Evolutionary conservation across 2,888 invertebrate genomes (phyloP).

Genomic region (Ichneumon xanthorius): DNA sequence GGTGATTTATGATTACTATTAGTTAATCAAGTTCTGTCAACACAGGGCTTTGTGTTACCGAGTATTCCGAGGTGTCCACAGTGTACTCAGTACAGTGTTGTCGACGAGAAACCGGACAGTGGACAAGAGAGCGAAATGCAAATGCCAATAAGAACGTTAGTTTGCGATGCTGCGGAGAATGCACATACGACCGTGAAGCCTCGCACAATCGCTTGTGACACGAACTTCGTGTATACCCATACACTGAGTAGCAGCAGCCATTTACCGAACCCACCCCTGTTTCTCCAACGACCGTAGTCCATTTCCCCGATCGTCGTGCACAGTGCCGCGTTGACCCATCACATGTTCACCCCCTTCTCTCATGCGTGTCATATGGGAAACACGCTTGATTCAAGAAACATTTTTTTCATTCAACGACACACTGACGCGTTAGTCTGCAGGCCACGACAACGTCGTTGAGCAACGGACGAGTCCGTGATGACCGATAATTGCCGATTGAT

Average conservation of each 20-base stretch:
- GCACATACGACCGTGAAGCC: slow-evolving; percentile 54
- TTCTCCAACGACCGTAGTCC: slow-evolving; percentile 54
- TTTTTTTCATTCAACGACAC: slow-evolving; percentile 31
- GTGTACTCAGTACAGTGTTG: slow-evolving; percentile 18
- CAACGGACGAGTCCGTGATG: slow-evolving; percentile 17
- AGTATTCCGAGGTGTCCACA: slow-evolving; percentile 14
- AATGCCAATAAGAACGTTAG: slow-evolving; percentile 55
- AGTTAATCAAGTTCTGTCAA: too few species aligned
- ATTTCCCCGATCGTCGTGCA: slow-evolving; percentile 61
- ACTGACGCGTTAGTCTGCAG: slow-evolving; percentile 29
- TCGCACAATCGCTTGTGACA: slow-evolving; percentile 44
- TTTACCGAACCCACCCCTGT: slow-evolving; percentile 46
- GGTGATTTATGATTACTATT: too few species aligned
- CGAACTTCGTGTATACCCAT: slow-evolving; percentile 36
- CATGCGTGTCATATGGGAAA: slow-evolving; percentile 48
- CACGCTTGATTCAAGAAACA: slow-evolving; percentile 54
- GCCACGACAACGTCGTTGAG: slow-evolving; percentile 2
- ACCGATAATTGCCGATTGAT: slow-evolving; percentile 70
- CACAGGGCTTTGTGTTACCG: slow-evolving; percentile 5
- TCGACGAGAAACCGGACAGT: slow-evolving; percentile 30
- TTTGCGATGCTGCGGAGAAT: slow-evolving; percentile 45
- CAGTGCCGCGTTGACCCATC: slow-evolving; percentile 35
- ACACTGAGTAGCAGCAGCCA: slow-evolving; percentile 29
- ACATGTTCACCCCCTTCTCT: slow-evolving; percentile 49
- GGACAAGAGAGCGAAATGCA: slow-evolving; percentile 41